Evolutionary conservation across 2,888 invertebrate species (phyloP).

Genomic region (Empis livida): DNA sequence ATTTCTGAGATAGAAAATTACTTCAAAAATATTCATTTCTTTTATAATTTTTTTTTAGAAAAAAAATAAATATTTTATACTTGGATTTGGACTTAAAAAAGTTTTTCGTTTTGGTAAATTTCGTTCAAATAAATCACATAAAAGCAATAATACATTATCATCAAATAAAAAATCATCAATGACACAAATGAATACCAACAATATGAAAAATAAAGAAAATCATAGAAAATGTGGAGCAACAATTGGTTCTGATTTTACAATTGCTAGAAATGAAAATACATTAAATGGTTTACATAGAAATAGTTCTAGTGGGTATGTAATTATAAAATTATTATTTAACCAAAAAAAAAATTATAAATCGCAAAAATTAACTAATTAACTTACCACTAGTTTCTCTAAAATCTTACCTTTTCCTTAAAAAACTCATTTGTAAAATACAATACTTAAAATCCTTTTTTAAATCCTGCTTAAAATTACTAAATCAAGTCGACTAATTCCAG

Average conservation of each 20-base stretch:
- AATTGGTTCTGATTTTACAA: constrained; percentile 50
- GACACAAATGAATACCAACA: background rate
- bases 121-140: constrained; percentile 18
- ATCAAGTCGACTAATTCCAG: constrained; percentile 22
- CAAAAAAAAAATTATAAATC: too few relatives aligned
- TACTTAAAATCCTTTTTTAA: too few relatives aligned
- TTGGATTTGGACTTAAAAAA: constrained; percentile 47
- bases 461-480: too few relatives aligned
- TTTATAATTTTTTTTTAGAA: constrained; percentile 29
- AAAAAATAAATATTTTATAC: constrained; percentile 45
- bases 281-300: constrained; percentile 46
- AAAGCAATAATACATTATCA: constrained; percentile 7
- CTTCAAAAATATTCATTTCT: background rate
- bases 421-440: too few relatives aligned
- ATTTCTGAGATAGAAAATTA: too few relatives aligned
- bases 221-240: constrained; percentile 39
- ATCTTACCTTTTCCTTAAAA: too few relatives aligned
- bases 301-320: constrained; percentile 45
- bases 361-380: background rate
- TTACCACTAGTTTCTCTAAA: too few relatives aligned
- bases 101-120: constrained; percentile 45
- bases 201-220: background rate
- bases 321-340: too few relatives aligned
- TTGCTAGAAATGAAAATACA: constrained; percentile 44
- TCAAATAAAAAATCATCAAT: constrained; percentile 2